Base-by-base conservation (phyloP, 2,113 vertebrate genomes). In the Todiramphus chloris region DNA sequence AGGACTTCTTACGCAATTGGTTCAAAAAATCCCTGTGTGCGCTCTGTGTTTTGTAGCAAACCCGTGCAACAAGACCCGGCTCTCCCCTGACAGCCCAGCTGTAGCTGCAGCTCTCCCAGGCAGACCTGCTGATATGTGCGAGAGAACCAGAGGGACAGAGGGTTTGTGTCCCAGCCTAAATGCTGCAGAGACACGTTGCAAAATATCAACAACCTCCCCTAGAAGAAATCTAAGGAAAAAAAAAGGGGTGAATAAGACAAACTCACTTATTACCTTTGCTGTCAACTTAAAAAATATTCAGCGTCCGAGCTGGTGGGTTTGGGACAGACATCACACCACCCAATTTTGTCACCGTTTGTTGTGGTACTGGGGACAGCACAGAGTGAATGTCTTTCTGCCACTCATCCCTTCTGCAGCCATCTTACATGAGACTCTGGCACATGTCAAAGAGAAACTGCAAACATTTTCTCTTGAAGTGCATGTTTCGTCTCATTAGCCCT, bases 1-100 rank as follows among this genome's bases (percentile, higher is more conserved):
- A 10, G 39, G 15, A 3, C 17, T 23, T 44, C 27, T 31, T 14
- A 9, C 5, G 7, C 16, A 9, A 7, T 3, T 2, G 25, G 11
- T 5, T 20, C 6, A 2, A 13, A n/a, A 50, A 33, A 14, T 2
- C n/a, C 13, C 0, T 2, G 31, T 9, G 25, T 2, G 10, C 2
- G 19, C 27, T 6, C 23, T 16, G 8, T 3, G 63, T 10, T 77
- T 35, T 18, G 59, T 15, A 14, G 12, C 24, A 14, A 51, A 55
- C 9, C 70, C 13, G 13, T 10, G 50, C 59, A 19, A 10, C 39
- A 43, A 67, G 63, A 19, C 51, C 75, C 6, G 18, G 6, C 35
- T 48, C 3, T 37, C n/a, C 8, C 35, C 58, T 30, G 67, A 6
- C 10, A 58, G 28, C 13, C 5, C 35, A 60, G 66, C 68, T 79